These are phyloP conservation scores for Oplegnathus fasciatus DNA, from an alignment of 2,113 vertebrate genomes.

Conservation along the genomic window DNA sequence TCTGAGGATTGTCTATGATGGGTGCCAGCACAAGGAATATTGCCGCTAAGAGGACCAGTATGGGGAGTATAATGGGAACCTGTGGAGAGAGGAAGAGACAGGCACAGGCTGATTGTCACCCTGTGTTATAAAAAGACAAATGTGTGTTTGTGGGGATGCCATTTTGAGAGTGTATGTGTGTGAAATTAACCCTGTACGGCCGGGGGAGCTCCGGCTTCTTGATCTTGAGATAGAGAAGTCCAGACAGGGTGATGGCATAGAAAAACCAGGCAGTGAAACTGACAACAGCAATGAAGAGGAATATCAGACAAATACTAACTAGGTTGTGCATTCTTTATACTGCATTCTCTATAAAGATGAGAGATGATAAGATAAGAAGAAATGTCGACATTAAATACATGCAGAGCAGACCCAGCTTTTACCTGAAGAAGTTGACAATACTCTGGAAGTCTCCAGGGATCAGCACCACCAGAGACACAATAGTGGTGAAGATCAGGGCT, in stretches of 20 bases:
- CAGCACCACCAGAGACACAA: conserved; percentile 87
- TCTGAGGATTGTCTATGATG: conserved; percentile 87
- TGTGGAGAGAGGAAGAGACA: conserved; percentile 63
- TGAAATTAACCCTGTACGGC: conserved; percentile 86
- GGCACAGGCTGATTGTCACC: neutral
- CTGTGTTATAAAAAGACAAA: neutral
- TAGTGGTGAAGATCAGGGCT: conserved; percentile 89
- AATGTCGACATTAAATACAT: neutral
- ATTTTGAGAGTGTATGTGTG: neutral
- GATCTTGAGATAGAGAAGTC: conserved; percentile 91
- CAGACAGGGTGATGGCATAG: conserved; percentile 88
- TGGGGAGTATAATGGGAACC: conserved; percentile 90
- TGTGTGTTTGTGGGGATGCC: neutral
- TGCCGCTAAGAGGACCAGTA: conserved; percentile 86
- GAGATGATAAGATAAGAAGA: neutral
- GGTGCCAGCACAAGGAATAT: conserved; percentile 90
- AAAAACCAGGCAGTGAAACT: conserved; percentile 92
- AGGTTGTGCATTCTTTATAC: neutral
- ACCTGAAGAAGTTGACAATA: conserved; percentile 92
- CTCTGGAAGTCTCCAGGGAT: conserved; percentile 88
- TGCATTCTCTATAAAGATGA: neutral
- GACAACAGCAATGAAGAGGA: conserved; percentile 31
- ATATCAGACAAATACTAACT: conserved; percentile 1
- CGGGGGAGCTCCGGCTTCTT: conserved; percentile 89
- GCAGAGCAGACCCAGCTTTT: neutral